phyloP scores from a whole-genome alignment of 2,888 invertebrate genomes.

The Lagria hirta region DNA sequence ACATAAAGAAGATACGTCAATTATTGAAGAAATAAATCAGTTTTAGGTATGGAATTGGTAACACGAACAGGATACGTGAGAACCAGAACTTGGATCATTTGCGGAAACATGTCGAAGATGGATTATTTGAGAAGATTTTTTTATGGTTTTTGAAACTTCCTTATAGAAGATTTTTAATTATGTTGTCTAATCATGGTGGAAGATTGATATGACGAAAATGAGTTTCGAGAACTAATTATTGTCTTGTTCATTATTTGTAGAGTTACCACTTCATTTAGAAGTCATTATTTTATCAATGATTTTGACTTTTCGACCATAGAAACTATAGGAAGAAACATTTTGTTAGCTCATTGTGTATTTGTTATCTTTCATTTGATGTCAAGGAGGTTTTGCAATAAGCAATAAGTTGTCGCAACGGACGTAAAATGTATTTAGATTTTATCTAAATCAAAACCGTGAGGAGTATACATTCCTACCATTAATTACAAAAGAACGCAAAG shows the following conservation, averaged over 20 bases:
- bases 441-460: slow-evolving; percentile 29
- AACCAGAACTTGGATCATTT: slow-evolving; percentile 31
- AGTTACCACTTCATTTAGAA: too few relatives aligned
- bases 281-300: too few relatives aligned
- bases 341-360: too few relatives aligned
- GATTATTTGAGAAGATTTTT: slow-evolving; percentile 5
- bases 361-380: too few relatives aligned
- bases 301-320: too few relatives aligned
- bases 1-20: slow-evolving; percentile 47
- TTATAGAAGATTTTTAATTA: slow-evolving; percentile 16
- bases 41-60: slow-evolving; percentile 40
- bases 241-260: too few relatives aligned
- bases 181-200: slow-evolving; percentile 5
- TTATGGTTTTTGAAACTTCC: slow-evolving; percentile 10
- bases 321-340: too few relatives aligned
- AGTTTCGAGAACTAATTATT: too few relatives aligned
- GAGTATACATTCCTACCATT: slow-evolving; percentile 36
- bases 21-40: slow-evolving; percentile 45
- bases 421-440: slow-evolving; percentile 23
- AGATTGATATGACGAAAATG: slow-evolving; percentile 17
- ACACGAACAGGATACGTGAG: slow-evolving; percentile 38
- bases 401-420: too few relatives aligned
- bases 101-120: slow-evolving; percentile 22
- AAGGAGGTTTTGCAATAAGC: too few relatives aligned
- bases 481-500: slow-evolving; percentile 43